Conservation (phyloP, 2,888 invertebrate genomes). For the Argynnis bischoffii region DNA sequence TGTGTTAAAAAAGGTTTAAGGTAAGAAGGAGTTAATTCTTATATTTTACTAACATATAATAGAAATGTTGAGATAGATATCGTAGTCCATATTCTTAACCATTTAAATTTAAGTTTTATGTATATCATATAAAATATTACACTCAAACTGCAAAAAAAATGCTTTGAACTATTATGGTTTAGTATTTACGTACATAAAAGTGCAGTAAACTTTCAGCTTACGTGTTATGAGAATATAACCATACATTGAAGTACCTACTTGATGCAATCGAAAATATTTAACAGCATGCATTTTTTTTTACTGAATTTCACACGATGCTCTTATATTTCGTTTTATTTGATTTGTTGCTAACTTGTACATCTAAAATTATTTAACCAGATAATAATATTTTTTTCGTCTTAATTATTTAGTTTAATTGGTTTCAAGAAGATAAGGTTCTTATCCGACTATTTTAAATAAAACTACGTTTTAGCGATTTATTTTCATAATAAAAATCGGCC, state of each 20-base stretch:
- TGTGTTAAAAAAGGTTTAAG: too few species aligned
- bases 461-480: too few species aligned
- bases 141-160: too few species aligned
- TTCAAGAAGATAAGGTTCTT: neutral
- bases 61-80: too few species aligned
- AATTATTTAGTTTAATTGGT: neutral
- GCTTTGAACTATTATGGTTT: constrained; percentile 1
- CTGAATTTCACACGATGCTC: constrained; percentile 6
- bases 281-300: neutral
- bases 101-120: too few species aligned
- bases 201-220: constrained; percentile 10
- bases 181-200: constrained; percentile 5
- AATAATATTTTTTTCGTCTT: neutral
- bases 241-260: constrained; percentile 1
- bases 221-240: constrained; percentile 13
- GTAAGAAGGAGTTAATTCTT: too few species aligned
- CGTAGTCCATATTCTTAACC: too few species aligned
- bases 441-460: too few species aligned
- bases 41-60: too few species aligned
- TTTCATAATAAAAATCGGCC: too few species aligned
- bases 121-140: too few species aligned
- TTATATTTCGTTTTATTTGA: neutral
- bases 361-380: neutral
- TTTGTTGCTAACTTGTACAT: neutral
- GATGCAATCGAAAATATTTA: constrained; percentile 12